phyloP scores from a whole-genome alignment of 2,888 invertebrate genomes.

The Sarcophaga rosellei region DNA sequence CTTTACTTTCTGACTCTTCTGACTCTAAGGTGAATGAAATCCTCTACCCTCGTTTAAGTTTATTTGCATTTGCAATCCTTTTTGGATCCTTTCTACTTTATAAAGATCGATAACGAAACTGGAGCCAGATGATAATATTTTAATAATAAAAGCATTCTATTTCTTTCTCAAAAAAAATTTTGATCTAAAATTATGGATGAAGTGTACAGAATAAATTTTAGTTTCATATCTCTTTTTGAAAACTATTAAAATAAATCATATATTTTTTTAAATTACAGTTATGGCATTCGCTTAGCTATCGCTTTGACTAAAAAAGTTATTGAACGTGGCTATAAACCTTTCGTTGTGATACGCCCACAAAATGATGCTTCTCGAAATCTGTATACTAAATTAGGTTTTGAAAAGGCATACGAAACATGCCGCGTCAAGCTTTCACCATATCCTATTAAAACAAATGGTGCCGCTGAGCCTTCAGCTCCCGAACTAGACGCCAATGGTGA shows the following conservation, averaged over 20 bases:
- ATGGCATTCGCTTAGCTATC: slow-evolving; percentile 88
- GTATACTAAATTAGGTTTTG: slow-evolving; percentile 91
- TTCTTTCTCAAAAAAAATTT: too few relatives aligned
- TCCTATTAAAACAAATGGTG: slow-evolving; percentile 72
- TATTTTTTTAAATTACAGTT: slow-evolving; percentile 76
- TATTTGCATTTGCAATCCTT: too few relatives aligned
- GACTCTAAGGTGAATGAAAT: too few relatives aligned
- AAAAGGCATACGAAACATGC: slow-evolving; percentile 89
- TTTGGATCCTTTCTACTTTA: too few relatives aligned
- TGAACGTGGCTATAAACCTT: slow-evolving; percentile 90
- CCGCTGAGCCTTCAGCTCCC: slow-evolving; percentile 63
- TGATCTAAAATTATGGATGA: too few relatives aligned
- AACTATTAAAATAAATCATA: slow-evolving; percentile 17
- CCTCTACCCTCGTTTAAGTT: too few relatives aligned
- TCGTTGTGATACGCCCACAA: slow-evolving; percentile 93
- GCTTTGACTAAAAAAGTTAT: slow-evolving; percentile 86
- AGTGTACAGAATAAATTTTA: too few relatives aligned
- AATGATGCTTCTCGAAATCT: slow-evolving; percentile 93
- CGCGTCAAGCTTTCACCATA: slow-evolving; percentile 88
- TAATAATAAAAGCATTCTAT: too few relatives aligned
- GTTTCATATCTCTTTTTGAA: too few relatives aligned
- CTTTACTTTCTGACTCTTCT: too few relatives aligned
- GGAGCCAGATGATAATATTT: too few relatives aligned
- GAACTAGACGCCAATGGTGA: slow-evolving; percentile 62
- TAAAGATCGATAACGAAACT: too few relatives aligned